These are phyloP conservation scores for Synanthedon formicaeformis DNA, from an alignment of 2,888 invertebrate species.

Conservation along the genomic window DNA sequence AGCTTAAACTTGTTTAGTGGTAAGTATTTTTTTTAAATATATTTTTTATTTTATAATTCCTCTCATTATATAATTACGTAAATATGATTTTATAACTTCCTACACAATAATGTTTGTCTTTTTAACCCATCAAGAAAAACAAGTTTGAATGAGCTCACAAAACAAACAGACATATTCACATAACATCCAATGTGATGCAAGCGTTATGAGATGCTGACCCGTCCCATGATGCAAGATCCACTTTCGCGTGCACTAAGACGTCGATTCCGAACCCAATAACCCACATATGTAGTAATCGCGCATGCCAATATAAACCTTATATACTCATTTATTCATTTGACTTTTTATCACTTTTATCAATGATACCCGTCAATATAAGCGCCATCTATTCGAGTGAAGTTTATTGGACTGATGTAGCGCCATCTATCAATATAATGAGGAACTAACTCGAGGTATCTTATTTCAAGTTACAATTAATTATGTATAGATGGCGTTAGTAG, in stretches of 20 bases:
- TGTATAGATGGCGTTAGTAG: no score
- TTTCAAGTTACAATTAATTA: no score
- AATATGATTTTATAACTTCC: no score
- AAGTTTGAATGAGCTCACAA: background rate
- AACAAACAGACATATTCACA: conserved; percentile 6
- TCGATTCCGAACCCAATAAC: conserved; percentile 49
- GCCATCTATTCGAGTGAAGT: conserved; percentile 20
- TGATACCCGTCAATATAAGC: conserved; percentile 6
- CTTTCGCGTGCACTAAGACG: conserved; percentile 51
- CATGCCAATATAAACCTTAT: conserved; percentile 28
- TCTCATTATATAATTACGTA: no score
- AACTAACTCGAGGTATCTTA: no score
- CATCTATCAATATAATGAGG: background rate
- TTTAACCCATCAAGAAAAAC: background rate
- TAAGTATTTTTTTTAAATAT: no score
- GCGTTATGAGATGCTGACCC: conserved; percentile 48
- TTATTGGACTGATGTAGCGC: background rate
- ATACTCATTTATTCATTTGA: conserved; percentile 1
- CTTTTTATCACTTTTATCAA: conserved; percentile 12
- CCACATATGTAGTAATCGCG: conserved; percentile 30
- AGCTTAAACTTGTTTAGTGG: no score
- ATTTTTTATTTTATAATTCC: no score
- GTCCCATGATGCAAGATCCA: conserved; percentile 52
- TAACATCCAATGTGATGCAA: conserved; percentile 18
- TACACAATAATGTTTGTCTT: no score